phyloP scores from a whole-genome alignment of 2,888 invertebrate genomes.

The Creontiades dilutus region DNA sequence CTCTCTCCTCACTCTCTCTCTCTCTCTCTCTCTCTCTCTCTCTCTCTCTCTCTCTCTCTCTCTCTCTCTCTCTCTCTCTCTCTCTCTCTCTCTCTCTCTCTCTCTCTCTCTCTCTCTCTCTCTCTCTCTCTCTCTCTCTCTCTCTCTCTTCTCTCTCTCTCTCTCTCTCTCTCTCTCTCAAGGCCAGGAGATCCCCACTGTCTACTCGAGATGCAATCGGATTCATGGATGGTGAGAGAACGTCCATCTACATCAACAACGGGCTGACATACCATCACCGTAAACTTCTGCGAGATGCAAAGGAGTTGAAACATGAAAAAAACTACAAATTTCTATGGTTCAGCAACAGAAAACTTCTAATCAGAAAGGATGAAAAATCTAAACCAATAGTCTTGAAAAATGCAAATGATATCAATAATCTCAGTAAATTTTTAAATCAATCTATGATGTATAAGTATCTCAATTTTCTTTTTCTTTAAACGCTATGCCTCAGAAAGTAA shows the following conservation, averaged over 20 bases:
- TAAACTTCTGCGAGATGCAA: slow-evolving; percentile 34
- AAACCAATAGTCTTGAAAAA: slow-evolving; percentile 26
- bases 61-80: too few relatives aligned
- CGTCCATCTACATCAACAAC: slow-evolving; percentile 18
- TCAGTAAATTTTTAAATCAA: neutral
- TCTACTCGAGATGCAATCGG: slow-evolving; percentile 41
- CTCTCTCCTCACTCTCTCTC: too few relatives aligned
- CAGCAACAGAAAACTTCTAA: slow-evolving; percentile 42
- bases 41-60: too few relatives aligned
- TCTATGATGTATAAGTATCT: too few relatives aligned
- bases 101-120: too few relatives aligned
- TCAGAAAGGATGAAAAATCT: slow-evolving; percentile 6
- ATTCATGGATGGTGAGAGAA: neutral
- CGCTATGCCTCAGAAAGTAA: neutral
- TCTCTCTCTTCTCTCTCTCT: too few relatives aligned
- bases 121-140: too few relatives aligned
- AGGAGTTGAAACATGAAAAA: slow-evolving; percentile 21
- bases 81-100: too few relatives aligned
- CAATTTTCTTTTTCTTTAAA: neutral
- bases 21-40: too few relatives aligned
- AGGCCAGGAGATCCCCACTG: neutral
- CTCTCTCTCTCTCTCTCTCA: too few relatives aligned
- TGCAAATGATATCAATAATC: neutral
- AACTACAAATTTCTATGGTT: slow-evolving; percentile 29
- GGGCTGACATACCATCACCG: slow-evolving; percentile 35